phyloP scores from a whole-genome alignment of 2,888 invertebrate species.

The Thymelicus sylvestris region DNA sequence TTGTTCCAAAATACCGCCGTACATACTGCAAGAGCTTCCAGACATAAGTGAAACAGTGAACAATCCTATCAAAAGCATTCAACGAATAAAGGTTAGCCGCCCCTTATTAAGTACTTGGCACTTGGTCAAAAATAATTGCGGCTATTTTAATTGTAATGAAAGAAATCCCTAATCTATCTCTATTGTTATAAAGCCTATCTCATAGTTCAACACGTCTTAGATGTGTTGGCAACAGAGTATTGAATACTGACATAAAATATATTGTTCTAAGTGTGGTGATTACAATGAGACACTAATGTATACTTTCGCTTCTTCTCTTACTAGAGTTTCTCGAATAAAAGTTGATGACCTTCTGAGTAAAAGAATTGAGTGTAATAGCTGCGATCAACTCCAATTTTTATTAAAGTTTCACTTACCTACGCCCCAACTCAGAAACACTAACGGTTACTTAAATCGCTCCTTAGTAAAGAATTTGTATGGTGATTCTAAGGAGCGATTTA shows the following conservation, averaged over 20 bases:
- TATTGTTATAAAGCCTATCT: background rate
- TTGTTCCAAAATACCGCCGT: conserved; percentile 66
- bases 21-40: conserved; percentile 82
- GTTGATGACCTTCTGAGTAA: no score
- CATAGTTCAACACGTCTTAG: background rate
- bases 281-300: background rate
- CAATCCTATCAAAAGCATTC: conserved; percentile 87
- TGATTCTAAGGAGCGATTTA: no score
- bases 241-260: background rate
- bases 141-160: conserved; percentile 21
- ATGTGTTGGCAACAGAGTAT: background rate
- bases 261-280: background rate
- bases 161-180: background rate
- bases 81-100: conserved; percentile 88
- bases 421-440: no score
- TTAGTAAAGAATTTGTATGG: no score
- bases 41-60: conserved; percentile 85
- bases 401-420: no score
- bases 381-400: no score
- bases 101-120: conserved; percentile 53
- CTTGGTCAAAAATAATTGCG: conserved; percentile 50
- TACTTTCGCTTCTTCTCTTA: no score
- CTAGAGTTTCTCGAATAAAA: no score
- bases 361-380: no score
- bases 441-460: no score